Conservation (phyloP, 53 echinoderm and acorn worm genomes). For the Holothuria leucospilota region DNA sequence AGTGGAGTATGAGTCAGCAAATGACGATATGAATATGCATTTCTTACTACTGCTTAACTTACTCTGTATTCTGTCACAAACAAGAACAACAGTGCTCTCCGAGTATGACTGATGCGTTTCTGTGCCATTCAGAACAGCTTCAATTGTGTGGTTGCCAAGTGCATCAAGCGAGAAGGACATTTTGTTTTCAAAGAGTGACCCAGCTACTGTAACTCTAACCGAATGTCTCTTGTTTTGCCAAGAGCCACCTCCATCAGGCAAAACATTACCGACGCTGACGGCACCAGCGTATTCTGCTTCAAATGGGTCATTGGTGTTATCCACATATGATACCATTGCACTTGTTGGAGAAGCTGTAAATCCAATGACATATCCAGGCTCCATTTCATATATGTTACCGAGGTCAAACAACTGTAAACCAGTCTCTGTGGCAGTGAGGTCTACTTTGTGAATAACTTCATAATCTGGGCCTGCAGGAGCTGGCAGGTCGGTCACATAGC, state of each 20-base stretch:
- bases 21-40: too few relatives aligned
- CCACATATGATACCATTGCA: slow-evolving; percentile 26
- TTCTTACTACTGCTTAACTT: neutral
- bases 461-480: neutral
- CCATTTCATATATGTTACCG: neutral
- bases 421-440: neutral
- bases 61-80: slow-evolving; percentile 21
- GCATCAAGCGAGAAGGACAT: neutral
- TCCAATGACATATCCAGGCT: slow-evolving; percentile 35
- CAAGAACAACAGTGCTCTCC: neutral
- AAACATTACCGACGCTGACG: neutral
- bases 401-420: neutral
- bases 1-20: too few relatives aligned
- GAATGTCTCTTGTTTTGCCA: slow-evolving; percentile 36
- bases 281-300: neutral
- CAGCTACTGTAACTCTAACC: slow-evolving; percentile 25
- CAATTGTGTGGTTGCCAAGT: slow-evolving; percentile 4
- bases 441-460: neutral
- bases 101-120: slow-evolving; percentile 5
- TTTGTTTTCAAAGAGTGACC: slow-evolving; percentile 17
- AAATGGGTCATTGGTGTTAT: neutral
- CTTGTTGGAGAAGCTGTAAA: slow-evolving; percentile 2
- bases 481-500: neutral
- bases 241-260: neutral
- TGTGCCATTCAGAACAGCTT: slow-evolving; percentile 7